Conservation (phyloP, 2,797 vertebrate genomes). For the Sebastes nivosus region DNA sequence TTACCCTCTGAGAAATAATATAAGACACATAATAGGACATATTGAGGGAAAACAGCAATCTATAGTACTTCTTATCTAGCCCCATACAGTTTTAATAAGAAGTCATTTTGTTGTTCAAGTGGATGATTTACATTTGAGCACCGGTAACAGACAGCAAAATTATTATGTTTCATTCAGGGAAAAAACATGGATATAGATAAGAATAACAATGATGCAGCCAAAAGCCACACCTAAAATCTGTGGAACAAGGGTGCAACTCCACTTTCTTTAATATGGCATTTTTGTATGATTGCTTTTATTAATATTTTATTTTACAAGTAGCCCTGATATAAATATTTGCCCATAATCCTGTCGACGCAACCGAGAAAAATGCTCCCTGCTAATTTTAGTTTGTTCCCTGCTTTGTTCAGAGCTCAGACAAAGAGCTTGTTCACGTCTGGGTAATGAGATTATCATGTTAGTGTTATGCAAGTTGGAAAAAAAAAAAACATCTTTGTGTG, state of each 20-base stretch:
- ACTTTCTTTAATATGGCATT: background rate
- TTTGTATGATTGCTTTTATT: background rate
- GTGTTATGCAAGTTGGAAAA: background rate
- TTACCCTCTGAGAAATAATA: background rate
- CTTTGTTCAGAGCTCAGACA: constrained; percentile 11
- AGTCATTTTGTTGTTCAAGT: background rate
- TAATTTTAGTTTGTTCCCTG: background rate
- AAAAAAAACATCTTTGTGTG: background rate
- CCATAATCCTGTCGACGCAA: background rate
- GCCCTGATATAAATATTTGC: background rate
- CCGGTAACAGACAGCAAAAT: background rate
- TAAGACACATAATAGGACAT: background rate
- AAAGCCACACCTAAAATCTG: background rate
- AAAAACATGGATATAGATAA: background rate
- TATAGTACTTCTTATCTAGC: background rate
- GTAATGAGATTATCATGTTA: constrained; percentile 20
- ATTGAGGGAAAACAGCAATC: background rate
- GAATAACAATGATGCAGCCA: background rate
- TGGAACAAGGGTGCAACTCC: background rate
- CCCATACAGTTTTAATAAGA: background rate
- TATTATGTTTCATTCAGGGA: background rate
- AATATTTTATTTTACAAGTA: background rate
- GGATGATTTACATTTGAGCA: background rate
- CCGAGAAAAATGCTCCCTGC: background rate
- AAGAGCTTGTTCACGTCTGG: constrained; percentile 5